Evolutionary conservation across 37 sponge, comb jelly and placozoan genomes (phyloP), one percentile per base, ranked within the genome.

Genomic region (Chondrilla cf. caribensis): DNA sequence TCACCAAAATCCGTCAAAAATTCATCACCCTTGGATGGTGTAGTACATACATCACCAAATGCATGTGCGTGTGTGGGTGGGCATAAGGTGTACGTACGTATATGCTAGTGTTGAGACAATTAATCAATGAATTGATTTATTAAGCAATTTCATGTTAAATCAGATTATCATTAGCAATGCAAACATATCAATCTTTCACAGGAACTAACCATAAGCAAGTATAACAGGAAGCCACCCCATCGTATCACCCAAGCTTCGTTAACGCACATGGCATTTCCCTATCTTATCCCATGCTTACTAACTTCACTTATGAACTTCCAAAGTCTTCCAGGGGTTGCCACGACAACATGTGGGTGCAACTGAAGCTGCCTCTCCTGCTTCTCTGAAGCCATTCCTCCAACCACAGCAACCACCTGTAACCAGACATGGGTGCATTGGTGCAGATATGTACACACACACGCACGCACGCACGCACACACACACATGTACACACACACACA

Each of bases 311-410:
- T 87, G 37, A 97, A 79, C 55, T 92, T 87, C 92, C 92, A 91
- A 36, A 91, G 79, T n/a, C 99, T 73, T 2, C 99, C 99, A 14
- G 95, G 95, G 55, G 99, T 99, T 31, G 91, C 97, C 40, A 96
- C 92, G 59, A 97, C 91, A 38, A 97, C 92, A 58, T 92, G 77
- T 15, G 99, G 99, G 22, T 62, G 76, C 58, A 84, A 84, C 8
- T 59, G 59, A 31, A 99, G 81, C 66, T 94, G 82, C 11, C 99
- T 85, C 54, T 94, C 91, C 77, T 99, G 99, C 81, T 96, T 99
- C 77, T 77, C 85, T 24, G 58, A 32, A 0, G 99, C 83, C 90
- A 99, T 94, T 0, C 99, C 99, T 26, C 99, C 99, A 24, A 99
- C 93, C 57, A 99, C 75, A 9, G 90, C 89, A 78, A 91, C 93